phyloP scores from a whole-genome alignment of 2,888 invertebrate species.

The Plutella xylostella region DNA sequence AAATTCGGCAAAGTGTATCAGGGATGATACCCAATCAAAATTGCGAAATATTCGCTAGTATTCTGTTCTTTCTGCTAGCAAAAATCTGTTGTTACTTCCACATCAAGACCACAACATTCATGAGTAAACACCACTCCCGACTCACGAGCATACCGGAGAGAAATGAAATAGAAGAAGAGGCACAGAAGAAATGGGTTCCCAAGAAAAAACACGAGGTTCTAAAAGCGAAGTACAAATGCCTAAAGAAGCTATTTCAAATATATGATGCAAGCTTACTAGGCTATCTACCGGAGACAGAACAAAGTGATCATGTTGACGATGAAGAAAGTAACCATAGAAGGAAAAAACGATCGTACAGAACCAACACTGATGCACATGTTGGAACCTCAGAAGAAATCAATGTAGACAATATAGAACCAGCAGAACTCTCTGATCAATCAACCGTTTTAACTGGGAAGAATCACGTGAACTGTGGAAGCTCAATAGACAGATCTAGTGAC shows the following conservation, averaged over 20 bases:
- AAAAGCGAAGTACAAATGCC: constrained; percentile 57
- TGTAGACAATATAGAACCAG: no score
- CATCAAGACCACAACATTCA: no score
- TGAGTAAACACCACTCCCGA: no score
- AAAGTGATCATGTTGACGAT: no score
- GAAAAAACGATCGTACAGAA: constrained; percentile 39
- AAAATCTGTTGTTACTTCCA: no score
- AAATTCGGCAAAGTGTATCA: no score
- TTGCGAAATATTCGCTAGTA: no score
- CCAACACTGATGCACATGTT: constrained; percentile 45
- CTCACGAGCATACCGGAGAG: constrained; percentile 45
- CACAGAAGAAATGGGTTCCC: constrained; percentile 46
- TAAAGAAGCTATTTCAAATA: constrained; percentile 57
- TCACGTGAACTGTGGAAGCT: background rate
- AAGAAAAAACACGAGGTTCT: constrained; percentile 58
- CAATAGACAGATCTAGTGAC: no score
- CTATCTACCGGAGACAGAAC: constrained; percentile 15
- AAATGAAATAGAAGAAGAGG: constrained; percentile 34
- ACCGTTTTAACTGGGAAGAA: background rate
- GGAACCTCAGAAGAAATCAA: constrained; percentile 33
- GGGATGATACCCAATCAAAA: no score
- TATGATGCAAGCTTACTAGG: constrained; percentile 53
- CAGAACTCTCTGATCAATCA: no score
- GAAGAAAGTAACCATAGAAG: no score
- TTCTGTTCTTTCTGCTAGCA: no score